phyloP scores from a whole-genome alignment of 2,797 vertebrate genomes.

The Siniperca scherzeri region DNA sequence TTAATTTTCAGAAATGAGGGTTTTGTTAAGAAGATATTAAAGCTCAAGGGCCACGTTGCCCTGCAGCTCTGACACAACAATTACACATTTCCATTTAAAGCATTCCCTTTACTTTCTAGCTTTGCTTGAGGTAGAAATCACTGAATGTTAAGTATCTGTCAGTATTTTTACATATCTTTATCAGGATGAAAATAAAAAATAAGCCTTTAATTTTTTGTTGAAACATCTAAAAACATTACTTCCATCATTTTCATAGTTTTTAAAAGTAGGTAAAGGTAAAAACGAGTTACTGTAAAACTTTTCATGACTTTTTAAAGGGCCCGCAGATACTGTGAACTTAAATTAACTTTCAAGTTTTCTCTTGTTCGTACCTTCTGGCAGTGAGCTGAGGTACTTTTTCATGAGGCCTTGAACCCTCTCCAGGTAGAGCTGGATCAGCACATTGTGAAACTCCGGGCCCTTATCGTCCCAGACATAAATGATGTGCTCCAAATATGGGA shows the following conservation, averaged over 20 bases:
- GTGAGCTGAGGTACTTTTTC: conserved; percentile 94
- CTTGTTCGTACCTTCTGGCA: conserved; percentile 88
- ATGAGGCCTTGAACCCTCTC: conserved; percentile 96
- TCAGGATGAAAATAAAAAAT: neutral
- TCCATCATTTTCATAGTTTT: neutral
- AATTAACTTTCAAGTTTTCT: neutral
- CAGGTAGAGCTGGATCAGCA: conserved; percentile 96
- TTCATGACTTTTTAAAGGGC: neutral
- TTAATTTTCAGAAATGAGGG: neutral
- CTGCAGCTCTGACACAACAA: neutral
- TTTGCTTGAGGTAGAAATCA: neutral
- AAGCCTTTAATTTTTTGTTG: neutral
- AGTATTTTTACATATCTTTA: neutral
- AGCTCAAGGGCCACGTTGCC: neutral
- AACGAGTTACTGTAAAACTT: neutral
- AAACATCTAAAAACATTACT: conserved; percentile 1
- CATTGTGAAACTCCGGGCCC: conserved; percentile 94
- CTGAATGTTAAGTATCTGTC: neutral
- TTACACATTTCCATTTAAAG: neutral
- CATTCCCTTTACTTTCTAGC: neutral
- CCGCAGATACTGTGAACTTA: neutral
- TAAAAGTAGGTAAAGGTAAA: too few relatives aligned
- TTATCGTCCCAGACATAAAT: conserved; percentile 94
- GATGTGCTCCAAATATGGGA: conserved; percentile 98
- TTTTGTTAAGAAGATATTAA: conserved; percentile 1